These are phyloP conservation scores for Drosophila siamana DNA, from an alignment of 2,888 invertebrate species.

Conservation along the genomic window DNA sequence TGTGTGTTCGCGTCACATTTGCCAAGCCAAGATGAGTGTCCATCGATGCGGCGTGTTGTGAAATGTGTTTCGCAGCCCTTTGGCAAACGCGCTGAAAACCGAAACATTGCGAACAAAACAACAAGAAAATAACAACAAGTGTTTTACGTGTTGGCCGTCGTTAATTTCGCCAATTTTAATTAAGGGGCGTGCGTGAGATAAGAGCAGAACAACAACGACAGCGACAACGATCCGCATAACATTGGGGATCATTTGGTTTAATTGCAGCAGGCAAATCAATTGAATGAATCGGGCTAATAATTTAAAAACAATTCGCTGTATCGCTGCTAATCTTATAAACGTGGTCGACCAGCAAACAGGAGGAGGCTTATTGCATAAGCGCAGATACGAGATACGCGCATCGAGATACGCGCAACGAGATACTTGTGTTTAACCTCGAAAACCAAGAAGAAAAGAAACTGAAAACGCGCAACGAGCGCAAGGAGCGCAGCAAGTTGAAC, in stretches of 20 bases:
- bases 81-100: constrained; percentile 18
- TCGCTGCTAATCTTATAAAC: constrained; percentile 16
- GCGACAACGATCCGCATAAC: constrained; percentile 8
- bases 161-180: constrained; percentile 29
- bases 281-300: constrained; percentile 1
- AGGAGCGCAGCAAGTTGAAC: constrained; percentile 1
- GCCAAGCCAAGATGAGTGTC: constrained; percentile 36
- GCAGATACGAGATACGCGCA: neutral
- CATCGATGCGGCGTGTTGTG: constrained; percentile 57
- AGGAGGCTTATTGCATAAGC: constrained; percentile 54
- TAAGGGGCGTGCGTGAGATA: constrained; percentile 61
- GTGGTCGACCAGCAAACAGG: constrained; percentile 11
- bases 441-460: constrained; percentile 25
- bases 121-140: constrained; percentile 25
- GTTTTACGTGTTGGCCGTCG: constrained; percentile 33
- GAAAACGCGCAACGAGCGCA: constrained; percentile 11
- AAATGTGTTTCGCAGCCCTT: constrained; percentile 52
- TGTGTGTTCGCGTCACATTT: neutral
- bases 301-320: constrained; percentile 1
- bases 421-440: constrained; percentile 43
- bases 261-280: constrained; percentile 6
- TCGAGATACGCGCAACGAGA: neutral
- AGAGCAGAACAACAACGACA: constrained; percentile 15
- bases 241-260: neutral
- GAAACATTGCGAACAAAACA: constrained; percentile 21